phyloP scores from a whole-genome alignment of 1,140 invertebrate species.

The Drosophila rhopaloa region DNA sequence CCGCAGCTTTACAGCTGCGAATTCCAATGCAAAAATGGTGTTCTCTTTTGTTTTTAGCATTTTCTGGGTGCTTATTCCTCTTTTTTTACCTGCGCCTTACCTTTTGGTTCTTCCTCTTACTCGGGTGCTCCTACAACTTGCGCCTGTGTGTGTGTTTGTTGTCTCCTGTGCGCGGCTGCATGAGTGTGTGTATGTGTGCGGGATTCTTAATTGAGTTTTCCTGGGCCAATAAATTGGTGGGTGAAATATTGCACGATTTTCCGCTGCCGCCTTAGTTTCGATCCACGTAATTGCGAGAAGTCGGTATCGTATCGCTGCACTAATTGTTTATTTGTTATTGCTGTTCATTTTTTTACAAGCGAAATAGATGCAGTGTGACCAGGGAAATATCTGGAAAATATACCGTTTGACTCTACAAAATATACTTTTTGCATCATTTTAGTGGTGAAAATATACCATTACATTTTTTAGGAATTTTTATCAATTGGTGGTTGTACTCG shows the following conservation, averaged over 20 bases:
- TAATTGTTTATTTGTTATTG: conserved; percentile 52
- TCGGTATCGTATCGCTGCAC: neutral
- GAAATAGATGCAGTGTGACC: no score
- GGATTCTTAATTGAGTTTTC: conserved; percentile 16
- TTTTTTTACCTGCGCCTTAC: conserved; percentile 40
- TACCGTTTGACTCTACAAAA: no score
- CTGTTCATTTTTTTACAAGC: no score
- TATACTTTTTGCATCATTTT: no score
- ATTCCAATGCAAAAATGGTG: conserved; percentile 58
- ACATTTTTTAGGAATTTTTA: no score
- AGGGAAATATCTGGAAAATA: no score
- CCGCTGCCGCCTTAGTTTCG: conserved; percentile 4
- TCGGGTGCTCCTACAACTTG: conserved; percentile 39
- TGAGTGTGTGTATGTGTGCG: conserved; percentile 20
- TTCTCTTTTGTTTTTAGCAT: conserved; percentile 39
- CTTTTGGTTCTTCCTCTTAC: conserved; percentile 38
- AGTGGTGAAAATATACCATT: no score
- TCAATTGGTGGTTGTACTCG: no score
- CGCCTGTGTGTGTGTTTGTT: conserved; percentile 43
- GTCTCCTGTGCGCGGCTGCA: conserved; percentile 32
- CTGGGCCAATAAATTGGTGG: neutral
- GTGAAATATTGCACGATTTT: conserved; percentile 9
- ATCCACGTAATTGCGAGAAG: conserved; percentile 21
- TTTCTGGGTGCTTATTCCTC: conserved; percentile 18
- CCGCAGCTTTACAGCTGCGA: conserved; percentile 19